Evolutionary conservation across 2,797 vertebrate species (phyloP), one percentile per base, ranked within the genome.

Genomic region (Rhabdophis nuchalis): DNA sequence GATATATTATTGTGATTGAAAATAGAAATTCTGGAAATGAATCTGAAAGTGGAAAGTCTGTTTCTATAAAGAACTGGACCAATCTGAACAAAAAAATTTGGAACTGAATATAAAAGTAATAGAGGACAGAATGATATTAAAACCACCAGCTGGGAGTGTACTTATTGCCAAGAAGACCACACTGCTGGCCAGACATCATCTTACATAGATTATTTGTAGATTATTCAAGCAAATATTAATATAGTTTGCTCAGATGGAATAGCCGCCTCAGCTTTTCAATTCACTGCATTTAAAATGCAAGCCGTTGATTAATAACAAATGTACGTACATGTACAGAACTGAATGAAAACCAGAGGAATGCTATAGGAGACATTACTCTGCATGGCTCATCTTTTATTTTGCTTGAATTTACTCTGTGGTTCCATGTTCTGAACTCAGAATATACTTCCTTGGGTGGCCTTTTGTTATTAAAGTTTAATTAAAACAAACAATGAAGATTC

Each of bases 161-260:
- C 91, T 93, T 41, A 86, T 87, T 96, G 94, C 96, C 93, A 96
- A 95, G 94, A 95, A 95, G 96, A 96, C 97, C 97, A 94, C 97
- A 97, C 93, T 93, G 91, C 96, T 98, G 97, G 96, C 96, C 53
- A 96, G 96, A 95, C 94, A 95, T 94, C 95, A 93, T 96, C 94
- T 94, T 95, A 97, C 96, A 93, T 91, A 93, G 91, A 96, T 97
- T 97, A 96, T 97, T 97, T 95, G 91, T 91, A 93, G 91, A 96
- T 97, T 97, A 96, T 97, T 97, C 96, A 97, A 97, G 96, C 96
- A 97, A 97, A 97, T 96, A 95, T 96, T 95, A 97, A 97, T 95
- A 93, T 95, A 95, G 91, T 91, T 97, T 97, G 96, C 97, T 97
- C 96, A 95, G 96, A 94, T 96, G 95, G 96, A 97, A 96, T 97